Conservation (phyloP, 1,140 invertebrate genomes). For the Lasaia peninsularis region DNA sequence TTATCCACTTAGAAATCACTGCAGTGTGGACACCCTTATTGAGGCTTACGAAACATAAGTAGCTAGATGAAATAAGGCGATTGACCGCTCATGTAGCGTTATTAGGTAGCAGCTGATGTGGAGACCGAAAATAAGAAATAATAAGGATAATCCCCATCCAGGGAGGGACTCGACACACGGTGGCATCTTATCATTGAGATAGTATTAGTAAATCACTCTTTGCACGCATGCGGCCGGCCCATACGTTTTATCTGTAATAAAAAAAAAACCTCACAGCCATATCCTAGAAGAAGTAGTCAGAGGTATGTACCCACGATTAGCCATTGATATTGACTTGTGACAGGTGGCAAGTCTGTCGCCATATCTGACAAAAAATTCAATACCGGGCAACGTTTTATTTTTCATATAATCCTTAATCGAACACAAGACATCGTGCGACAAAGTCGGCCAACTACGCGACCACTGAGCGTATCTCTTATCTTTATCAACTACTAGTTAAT, state of each 20-base stretch:
- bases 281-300: too few species aligned
- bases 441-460: too few species aligned
- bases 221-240: constrained; percentile 45
- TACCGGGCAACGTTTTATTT: too few species aligned
- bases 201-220: constrained; percentile 48
- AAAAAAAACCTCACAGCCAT: too few species aligned
- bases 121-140: constrained; percentile 51
- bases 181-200: constrained; percentile 54
- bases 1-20: not conserved
- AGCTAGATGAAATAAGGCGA: constrained; percentile 34
- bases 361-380: too few species aligned
- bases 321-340: too few species aligned
- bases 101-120: constrained; percentile 32
- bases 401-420: too few species aligned
- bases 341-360: too few species aligned
- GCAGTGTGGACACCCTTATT: constrained; percentile 12
- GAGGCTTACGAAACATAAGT: constrained; percentile 24
- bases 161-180: constrained; percentile 35
- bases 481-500: constrained; percentile 43
- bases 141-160: constrained; percentile 58
- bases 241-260: too few species aligned
- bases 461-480: too few species aligned
- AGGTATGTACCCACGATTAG: too few species aligned
- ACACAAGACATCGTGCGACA: too few species aligned
- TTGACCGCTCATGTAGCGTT: constrained; percentile 34